Conservation (phyloP, 2,797 vertebrate species). For the Rhynchonycteris naso region DNA sequence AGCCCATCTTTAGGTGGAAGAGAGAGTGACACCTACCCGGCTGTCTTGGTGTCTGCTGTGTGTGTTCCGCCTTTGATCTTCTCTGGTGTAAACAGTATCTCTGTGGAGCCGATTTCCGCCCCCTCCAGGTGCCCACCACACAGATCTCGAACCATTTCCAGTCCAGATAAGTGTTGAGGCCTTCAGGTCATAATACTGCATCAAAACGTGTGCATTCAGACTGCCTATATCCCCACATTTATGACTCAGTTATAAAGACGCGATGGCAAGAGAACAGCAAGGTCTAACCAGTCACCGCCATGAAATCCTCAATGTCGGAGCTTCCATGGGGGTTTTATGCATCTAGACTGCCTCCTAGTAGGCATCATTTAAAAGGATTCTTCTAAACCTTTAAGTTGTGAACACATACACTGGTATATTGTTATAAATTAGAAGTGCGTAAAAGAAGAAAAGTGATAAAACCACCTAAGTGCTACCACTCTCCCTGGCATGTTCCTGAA, state of each 20-base stretch:
- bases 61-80: conserved; percentile 93
- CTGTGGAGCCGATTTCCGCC: conserved; percentile 93
- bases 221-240: conserved; percentile 6
- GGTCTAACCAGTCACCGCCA: background rate
- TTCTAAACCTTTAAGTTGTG: background rate
- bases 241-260: conserved; percentile 36
- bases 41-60: conserved; percentile 94
- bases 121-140: conserved; percentile 93
- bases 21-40: conserved; percentile 91
- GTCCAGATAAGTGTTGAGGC: conserved; percentile 96
- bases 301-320: background rate
- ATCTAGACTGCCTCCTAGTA: background rate
- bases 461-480: background rate
- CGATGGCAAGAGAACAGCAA: background rate
- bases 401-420: background rate
- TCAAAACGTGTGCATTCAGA: conserved; percentile 62
- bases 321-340: background rate
- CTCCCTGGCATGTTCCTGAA: background rate
- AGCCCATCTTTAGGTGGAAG: background rate
- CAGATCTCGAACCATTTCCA: conserved; percentile 94
- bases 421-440: background rate
- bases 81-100: conserved; percentile 92
- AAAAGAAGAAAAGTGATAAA: conserved; percentile 11
- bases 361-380: background rate
- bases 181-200: conserved; percentile 84